Base-by-base conservation (phyloP, 2,888 invertebrate species). In the Tachina lurida region DNA sequence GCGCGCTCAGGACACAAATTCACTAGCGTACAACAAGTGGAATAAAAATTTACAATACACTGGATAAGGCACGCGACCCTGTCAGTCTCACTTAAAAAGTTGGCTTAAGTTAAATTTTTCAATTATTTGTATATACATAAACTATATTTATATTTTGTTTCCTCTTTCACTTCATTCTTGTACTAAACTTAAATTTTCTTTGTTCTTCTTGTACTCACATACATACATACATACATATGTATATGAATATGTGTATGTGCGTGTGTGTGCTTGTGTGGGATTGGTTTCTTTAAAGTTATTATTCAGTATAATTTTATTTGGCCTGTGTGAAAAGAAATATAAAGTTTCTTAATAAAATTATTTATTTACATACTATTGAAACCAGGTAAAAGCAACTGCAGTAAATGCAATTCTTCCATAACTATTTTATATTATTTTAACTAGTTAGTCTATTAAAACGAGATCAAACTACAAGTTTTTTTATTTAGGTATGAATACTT, bases 61-160 rank as follows among this genome's bases (percentile, higher is more conserved):
- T 65, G 83, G 75, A 79, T 78, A 65, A 54, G 79, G 83, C 75
- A 83, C 86, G 79, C 83, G 83, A 86, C 83, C 83, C 86, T 79
- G 86, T 86, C 86, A 83, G 83, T 86, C 75, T 86, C 83, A 86
- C 86, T 86, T 86, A 79, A 86, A 86, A 86, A 79, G 52, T 75
- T 79, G 79, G 70, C 78, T 86, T 75, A 75, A 82, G 75, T 86
- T 71, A 67, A 75, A 83, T 52, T 79, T 83, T 86, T 83, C 86
- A 86, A 86, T 86, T 86, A 86, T 86, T 79, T 78, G 74, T 78
- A 52, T 60, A 70, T 71, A 39, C 41, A 74, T 49, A 39, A 47
- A 22, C n/a, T 58, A 31, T 56, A 56, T 71, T 58, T 71, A 43
- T 17, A 7, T 49, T 73, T 12, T 39, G 47, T 73, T 13, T 10